Evolutionary conservation across 1,140 invertebrate species (phyloP).

Genomic region (Episyrphus balteatus): DNA sequence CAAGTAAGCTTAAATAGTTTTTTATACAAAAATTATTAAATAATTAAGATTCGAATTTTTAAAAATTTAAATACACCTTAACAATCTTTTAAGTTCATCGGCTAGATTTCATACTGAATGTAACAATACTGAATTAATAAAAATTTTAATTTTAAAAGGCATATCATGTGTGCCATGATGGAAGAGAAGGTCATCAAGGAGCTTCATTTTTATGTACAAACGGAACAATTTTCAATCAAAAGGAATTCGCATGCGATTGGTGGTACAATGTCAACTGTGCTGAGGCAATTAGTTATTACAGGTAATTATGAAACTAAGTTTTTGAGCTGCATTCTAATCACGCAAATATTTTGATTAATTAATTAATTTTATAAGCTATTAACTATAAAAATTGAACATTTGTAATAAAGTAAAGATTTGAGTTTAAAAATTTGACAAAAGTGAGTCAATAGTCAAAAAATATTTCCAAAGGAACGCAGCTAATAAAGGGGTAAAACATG

Average conservation of each 20-base stretch:
- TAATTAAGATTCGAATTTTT: too few species aligned
- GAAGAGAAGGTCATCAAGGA: constrained; percentile 66
- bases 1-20: constrained; percentile 45
- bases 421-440: too few species aligned
- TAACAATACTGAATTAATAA: too few species aligned
- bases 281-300: constrained; percentile 43
- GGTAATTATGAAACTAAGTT: too few species aligned
- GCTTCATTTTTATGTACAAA: constrained; percentile 77
- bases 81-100: too few species aligned
- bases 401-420: constrained; percentile 9
- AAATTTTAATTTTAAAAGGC: too few species aligned
- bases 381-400: background rate
- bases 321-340: background rate
- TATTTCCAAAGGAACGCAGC: too few species aligned
- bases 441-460: too few species aligned
- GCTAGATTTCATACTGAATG: too few species aligned
- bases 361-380: background rate
- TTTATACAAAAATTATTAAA: background rate
- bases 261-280: constrained; percentile 84
- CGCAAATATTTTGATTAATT: background rate
- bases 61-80: too few species aligned
- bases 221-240: constrained; percentile 79
- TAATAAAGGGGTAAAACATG: too few species aligned
- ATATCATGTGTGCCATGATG: constrained; percentile 75
- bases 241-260: constrained; percentile 82